These are phyloP conservation scores for Pediacus dermestoides DNA, from an alignment of 2,888 invertebrate genomes.

Conservation along the genomic window DNA sequence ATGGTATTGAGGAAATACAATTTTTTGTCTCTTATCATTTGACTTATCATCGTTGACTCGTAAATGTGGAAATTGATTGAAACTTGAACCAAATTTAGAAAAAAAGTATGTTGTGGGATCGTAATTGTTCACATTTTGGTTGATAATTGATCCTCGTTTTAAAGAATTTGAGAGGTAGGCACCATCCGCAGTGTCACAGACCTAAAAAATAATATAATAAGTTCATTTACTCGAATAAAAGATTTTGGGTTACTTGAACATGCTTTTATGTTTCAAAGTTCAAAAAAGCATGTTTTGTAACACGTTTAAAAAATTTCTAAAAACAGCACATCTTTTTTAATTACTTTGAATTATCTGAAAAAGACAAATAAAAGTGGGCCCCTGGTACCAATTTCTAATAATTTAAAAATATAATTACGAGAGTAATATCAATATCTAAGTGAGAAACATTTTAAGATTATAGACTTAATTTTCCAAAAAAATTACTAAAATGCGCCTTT, in stretches of 20 bases:
- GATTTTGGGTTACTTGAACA: constrained; percentile 4
- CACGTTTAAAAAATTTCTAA: no score
- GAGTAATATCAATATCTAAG: no score
- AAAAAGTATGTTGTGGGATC: constrained; percentile 86
- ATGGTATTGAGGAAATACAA: constrained; percentile 73
- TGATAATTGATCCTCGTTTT: constrained; percentile 35
- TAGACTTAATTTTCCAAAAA: no score
- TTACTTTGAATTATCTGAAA: no score
- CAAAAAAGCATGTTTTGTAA: no score
- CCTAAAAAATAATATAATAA: constrained; percentile 24
- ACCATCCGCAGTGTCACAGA: constrained; percentile 42
- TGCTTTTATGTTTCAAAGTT: background rate
- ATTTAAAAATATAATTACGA: no score
- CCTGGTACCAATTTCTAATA: no score
- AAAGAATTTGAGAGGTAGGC: constrained; percentile 31
- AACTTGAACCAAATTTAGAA: constrained; percentile 87
- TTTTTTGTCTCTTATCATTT: constrained; percentile 59
- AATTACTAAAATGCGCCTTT: no score
- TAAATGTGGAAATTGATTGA: constrained; percentile 84
- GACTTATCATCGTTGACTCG: constrained; percentile 64
- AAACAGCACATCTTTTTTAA: no score
- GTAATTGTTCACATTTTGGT: constrained; percentile 47
- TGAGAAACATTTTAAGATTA: no score
- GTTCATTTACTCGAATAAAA: constrained; percentile 17
- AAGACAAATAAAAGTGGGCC: no score